Base-by-base conservation (phyloP, 2,888 invertebrate genomes). In the Atrina japonica region DNA sequence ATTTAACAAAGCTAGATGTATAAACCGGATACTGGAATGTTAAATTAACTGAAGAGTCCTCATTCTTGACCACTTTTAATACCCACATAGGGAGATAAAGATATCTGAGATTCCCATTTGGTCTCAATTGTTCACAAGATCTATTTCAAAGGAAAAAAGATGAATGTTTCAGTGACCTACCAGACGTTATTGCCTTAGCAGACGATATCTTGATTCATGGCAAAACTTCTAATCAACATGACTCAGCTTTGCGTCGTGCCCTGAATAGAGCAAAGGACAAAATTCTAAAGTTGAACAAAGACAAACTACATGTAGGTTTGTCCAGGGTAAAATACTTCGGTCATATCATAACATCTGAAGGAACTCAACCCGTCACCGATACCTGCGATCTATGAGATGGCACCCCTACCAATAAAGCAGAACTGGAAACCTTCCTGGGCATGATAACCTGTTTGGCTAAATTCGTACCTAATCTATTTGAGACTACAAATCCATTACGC, bases 31-130 rank as follows among this genome's bases (percentile, higher is more conserved):
- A 69, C 53, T 73, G 66, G 63, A 53, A 60, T 9, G 49, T 75
- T 9, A 66, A 75, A 21, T 61, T 80, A 14, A 50, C 56, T 3
- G 69, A 74, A 3, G 66, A 64, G 18, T 69, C 47, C 3, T 60
- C 60, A 18, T 47, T 25, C 53, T 43, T 77, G 1, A 71, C 73
- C 3, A 76, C 73, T 14, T 73, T 80, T 56, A 75, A 73, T 52
- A 73, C 65, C 2, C 71, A 66, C 11, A 73, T 67, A 16, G 72
- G 80, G 50, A 56, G 80, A 14, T 78, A 71, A 18, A 25, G 75
- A 6, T 77, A 60, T n/a, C 14, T 55, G 23, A 16, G 72, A 9
- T 18, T 77, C 41, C 77, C 77, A 0, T 77, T 75, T 41, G 70
- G 77, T 1, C 47, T 75, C 3, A 65, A 53, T n/a, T 61, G 40